phyloP scores from a whole-genome alignment of 1,140 invertebrate species.

The Aphelinus certus region DNA sequence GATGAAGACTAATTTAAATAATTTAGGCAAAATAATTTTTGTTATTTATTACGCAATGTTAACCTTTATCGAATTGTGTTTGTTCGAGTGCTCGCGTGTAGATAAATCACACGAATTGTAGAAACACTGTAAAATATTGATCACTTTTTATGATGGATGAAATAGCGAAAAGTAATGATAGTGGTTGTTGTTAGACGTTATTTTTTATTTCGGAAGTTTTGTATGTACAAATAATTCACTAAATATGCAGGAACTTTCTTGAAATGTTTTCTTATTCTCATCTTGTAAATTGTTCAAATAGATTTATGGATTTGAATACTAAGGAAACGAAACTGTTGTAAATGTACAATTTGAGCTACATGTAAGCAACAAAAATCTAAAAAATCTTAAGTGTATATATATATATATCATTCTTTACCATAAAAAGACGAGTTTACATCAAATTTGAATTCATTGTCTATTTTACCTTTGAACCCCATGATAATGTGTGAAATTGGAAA shows the following conservation, averaged over 20 bases:
- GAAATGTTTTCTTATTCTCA: constrained; percentile 37
- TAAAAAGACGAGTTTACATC: constrained; percentile 42
- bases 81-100: constrained; percentile 27
- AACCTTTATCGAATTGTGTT: constrained; percentile 40
- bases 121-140: constrained; percentile 55
- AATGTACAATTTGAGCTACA: constrained; percentile 42
- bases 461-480: too few species aligned
- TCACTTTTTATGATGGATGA: constrained; percentile 46
- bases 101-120: constrained; percentile 35
- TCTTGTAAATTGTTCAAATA: constrained; percentile 39
- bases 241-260: constrained; percentile 39
- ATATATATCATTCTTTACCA: constrained; percentile 43
- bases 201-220: constrained; percentile 44
- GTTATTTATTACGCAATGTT: constrained; percentile 54
- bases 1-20: constrained; percentile 67
- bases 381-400: constrained; percentile 7
- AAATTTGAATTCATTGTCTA: constrained; percentile 10
- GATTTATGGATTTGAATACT: constrained; percentile 29
- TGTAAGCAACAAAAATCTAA: constrained; percentile 40
- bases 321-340: constrained; percentile 39
- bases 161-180: constrained; percentile 35
- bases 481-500: too few species aligned
- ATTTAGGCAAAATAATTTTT: constrained; percentile 51
- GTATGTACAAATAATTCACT: constrained; percentile 41
- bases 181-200: constrained; percentile 33